A percentile compares a stretch with the other conserved stretches of the same genome.
phyloP scores from a whole-genome alignment of 2,113 vertebrate species.

The Manacus vitellinus region DNA sequence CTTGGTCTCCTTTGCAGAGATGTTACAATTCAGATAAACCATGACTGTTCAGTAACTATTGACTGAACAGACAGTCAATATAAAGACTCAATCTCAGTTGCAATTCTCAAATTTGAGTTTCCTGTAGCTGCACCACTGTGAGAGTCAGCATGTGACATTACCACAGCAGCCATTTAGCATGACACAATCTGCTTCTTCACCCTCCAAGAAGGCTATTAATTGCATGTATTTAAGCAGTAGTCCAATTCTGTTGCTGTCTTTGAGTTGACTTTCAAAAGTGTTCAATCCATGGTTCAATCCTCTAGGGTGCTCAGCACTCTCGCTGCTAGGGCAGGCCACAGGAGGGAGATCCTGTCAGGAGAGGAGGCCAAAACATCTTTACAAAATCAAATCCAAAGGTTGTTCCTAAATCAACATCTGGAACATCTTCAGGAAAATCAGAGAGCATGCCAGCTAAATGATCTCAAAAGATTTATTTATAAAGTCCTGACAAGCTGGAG shows the following conservation, averaged over 20 bases:
- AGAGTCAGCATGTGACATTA: background rate
- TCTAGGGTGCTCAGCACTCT: background rate
- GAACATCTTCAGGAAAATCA: conserved; percentile 13
- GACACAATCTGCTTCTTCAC: background rate
- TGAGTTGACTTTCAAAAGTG: background rate
- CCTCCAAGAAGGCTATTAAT: background rate
- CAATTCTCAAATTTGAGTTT: background rate
- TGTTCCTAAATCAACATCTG: conserved; percentile 48
- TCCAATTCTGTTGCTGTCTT: background rate
- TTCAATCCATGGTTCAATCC: background rate
- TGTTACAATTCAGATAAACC: conserved; percentile 32
- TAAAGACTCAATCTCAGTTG: background rate
- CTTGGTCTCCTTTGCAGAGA: background rate
- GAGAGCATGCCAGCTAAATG: background rate
- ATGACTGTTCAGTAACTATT: conserved; percentile 4
- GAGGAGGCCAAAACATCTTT: background rate
- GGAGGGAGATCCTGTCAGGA: background rate
- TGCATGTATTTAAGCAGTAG: background rate
- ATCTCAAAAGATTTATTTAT: conserved; percentile 13
- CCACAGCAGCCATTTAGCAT: background rate
- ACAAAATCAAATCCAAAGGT: conserved; percentile 18
- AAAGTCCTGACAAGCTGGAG: background rate
- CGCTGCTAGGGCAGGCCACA: background rate
- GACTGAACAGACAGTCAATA: background rate
- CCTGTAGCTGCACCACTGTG: background rate